Conservation (phyloP, 2,113 vertebrate species). For the Zapus hudsonius region DNA sequence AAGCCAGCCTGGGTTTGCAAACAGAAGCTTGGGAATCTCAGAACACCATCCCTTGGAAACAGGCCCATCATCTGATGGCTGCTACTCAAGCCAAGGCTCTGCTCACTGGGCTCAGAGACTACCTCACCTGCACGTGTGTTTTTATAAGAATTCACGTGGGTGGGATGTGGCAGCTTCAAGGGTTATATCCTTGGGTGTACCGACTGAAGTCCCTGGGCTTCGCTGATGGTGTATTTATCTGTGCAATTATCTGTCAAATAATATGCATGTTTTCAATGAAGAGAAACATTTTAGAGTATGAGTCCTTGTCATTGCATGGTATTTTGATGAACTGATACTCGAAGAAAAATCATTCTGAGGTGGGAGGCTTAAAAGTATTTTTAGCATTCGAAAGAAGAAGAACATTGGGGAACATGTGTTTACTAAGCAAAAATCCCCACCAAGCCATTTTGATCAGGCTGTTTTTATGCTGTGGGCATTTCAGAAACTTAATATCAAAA, state of each 20-base stretch:
- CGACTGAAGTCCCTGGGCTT: not conserved
- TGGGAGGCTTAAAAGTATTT: constrained; percentile 24
- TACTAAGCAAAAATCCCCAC: not conserved
- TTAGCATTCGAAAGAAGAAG: constrained; percentile 35
- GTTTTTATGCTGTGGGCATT: constrained; percentile 15
- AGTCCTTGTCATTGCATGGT: constrained; percentile 36
- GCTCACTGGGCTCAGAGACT: not conserved
- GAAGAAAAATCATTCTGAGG: constrained; percentile 31
- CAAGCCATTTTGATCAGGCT: not conserved
- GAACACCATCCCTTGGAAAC: constrained; percentile 22
- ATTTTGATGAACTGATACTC: constrained; percentile 33
- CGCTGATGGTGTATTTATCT: not conserved
- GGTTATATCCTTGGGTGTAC: not conserved
- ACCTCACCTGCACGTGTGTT: not conserved
- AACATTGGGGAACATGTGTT: not conserved
- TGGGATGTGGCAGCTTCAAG: rapidly evolving
- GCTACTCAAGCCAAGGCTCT: not conserved
- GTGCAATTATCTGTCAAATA: constrained; percentile 36
- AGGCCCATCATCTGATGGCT: not conserved
- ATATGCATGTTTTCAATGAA: not conserved
- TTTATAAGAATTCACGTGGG: rapidly evolving
- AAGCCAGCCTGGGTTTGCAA: constrained; percentile 32
- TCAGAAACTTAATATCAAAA: constrained; percentile 45
- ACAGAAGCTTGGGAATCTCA: constrained; percentile 20
- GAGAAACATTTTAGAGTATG: constrained; percentile 13